Evolutionary conservation across 1,140 invertebrate genomes (phyloP), one percentile per base, ranked within the genome.

Genomic region (Anastatus disparis): DNA sequence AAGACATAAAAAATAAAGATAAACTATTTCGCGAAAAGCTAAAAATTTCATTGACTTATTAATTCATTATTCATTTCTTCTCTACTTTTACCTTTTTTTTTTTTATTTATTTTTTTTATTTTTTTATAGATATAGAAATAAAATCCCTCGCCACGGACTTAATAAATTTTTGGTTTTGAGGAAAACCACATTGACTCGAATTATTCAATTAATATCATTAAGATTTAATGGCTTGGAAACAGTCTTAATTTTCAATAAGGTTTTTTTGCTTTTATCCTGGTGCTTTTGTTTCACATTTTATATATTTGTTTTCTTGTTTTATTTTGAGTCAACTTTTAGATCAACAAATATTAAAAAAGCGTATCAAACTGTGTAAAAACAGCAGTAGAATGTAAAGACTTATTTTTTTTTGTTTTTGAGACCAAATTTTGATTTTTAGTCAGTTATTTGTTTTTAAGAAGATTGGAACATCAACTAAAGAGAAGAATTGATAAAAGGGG

Each of bases 201-300:
- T 62, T 56, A 73, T 71, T 71, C 63, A 55, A 68, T 70, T 78
- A 78, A 78, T 79, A 80, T 78, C 72, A 76, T 79, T 79, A 82
- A n/a, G n/a, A 75, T 79, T 81, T 75, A 80, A 80, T 80, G 81
- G 77, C 77, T 80, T 79, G 76, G 74, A 76, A 74, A 82, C 78
- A 82, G 80, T 82, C 80, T 82, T 82, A 77, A 78, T 76, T 77
- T 77, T 76, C 64, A 13, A 46, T 76, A 79, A 76, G 74, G 73
- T 78, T 65, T 71, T n/a, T n/a, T 66, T 35, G 35, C 62, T 70
- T 61, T 40, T 50, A 50, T 50, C n/a, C 38, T 59, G 55, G 29
- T 24, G 40, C 27, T 35, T 56, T 58, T 35, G 20, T 20, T 46
- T 46, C 26, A 26, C 12, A 1, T 35, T 46, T 26, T 40, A 9